Evolutionary conservation across 35 echinoderm and acorn worm genomes (phyloP).

Genomic region (Lytechinus pictus): DNA sequence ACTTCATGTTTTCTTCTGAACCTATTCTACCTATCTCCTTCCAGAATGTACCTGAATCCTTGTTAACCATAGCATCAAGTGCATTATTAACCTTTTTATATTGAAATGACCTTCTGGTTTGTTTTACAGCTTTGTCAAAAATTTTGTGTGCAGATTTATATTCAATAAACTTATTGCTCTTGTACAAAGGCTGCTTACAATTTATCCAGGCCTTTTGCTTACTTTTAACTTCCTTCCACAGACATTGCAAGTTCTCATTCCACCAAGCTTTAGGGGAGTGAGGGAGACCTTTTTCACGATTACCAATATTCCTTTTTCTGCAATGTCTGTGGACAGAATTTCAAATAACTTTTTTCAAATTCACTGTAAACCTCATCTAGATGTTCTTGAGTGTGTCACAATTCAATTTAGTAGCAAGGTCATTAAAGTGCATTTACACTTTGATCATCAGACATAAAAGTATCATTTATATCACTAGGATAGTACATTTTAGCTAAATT

Average conservation of each 20-base stretch:
- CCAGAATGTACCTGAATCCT: neutral
- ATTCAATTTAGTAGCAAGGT: neutral
- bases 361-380: neutral
- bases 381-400: neutral
- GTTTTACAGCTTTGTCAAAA: conserved; percentile 7
- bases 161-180: neutral
- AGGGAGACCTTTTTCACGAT: neutral
- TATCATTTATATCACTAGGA: neutral
- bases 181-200: neutral
- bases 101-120: neutral
- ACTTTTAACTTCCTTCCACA: neutral
- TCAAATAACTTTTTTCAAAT: conserved; percentile 15
- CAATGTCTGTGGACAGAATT: neutral
- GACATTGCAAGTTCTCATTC: neutral
- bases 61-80: conserved; percentile 31
- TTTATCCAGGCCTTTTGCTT: neutral
- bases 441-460: conserved; percentile 12
- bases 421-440: neutral
- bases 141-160: neutral
- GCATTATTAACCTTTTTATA: conserved; percentile 9
- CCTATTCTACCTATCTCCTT: conserved; percentile 30
- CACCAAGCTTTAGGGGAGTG: neutral
- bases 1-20: too few species aligned
- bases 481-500: neutral
- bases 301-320: neutral